A percentile compares a stretch with the other conserved stretches of the same genome.
Conservation (phyloP, 2,113 vertebrate genomes). For the Dromiciops gliroides region DNA sequence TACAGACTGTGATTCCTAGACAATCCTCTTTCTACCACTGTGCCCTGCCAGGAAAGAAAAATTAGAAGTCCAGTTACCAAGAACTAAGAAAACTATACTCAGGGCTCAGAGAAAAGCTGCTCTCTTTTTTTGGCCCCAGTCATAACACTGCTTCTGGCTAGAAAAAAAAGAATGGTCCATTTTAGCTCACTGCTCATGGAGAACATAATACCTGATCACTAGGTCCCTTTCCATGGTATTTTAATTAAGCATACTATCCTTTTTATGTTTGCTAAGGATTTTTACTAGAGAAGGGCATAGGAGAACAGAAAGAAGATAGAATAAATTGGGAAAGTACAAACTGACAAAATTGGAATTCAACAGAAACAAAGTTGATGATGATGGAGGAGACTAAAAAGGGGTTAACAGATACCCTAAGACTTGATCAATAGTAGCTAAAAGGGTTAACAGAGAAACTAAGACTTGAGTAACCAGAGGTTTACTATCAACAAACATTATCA, state of each 20-base stretch:
- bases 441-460: too few relatives aligned
- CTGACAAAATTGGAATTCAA: not conserved
- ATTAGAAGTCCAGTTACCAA: not conserved
- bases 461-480: too few relatives aligned
- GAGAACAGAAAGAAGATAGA: not conserved
- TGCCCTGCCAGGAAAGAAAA: not conserved
- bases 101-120: not conserved
- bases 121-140: not conserved
- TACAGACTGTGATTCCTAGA: not conserved
- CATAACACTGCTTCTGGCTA: not conserved
- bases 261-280: not conserved
- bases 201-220: not conserved
- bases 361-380: not conserved
- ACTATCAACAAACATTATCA: too few relatives aligned
- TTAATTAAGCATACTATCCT: not conserved
- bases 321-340: not conserved
- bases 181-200: not conserved
- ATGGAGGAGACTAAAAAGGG: too few relatives aligned
- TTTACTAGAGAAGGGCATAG: not conserved
- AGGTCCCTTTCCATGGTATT: not conserved
- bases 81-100: not conserved
- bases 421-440: too few relatives aligned
- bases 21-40: not conserved
- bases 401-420: too few relatives aligned
- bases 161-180: not conserved